These are phyloP conservation scores for Morelia viridis DNA, from an alignment of 2,797 vertebrate species.

Conservation along the genomic window DNA sequence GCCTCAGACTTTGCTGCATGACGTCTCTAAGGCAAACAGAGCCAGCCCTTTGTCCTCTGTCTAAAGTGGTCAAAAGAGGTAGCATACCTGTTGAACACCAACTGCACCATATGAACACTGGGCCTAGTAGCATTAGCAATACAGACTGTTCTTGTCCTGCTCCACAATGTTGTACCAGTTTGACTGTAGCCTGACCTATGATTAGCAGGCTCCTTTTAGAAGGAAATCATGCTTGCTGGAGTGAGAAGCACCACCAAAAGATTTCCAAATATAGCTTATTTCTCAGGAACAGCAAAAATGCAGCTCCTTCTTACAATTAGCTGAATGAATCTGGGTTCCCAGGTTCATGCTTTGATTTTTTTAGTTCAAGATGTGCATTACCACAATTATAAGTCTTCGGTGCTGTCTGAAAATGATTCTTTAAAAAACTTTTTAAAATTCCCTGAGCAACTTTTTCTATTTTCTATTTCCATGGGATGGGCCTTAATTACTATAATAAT, in stretches of 20 bases:
- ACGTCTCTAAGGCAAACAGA: background rate
- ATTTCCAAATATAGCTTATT: background rate
- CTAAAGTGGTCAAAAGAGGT: background rate
- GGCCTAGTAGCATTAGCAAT: constrained; percentile 2
- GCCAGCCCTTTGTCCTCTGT: background rate
- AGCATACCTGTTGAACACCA: background rate
- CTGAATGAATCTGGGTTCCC: background rate
- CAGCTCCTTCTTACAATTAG: background rate
- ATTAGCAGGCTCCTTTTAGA: background rate
- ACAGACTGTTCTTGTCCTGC: background rate
- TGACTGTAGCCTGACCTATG: background rate
- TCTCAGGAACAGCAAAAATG: background rate
- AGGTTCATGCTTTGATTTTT: background rate
- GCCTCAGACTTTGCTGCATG: background rate
- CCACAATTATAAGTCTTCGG: background rate
- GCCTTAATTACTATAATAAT: background rate
- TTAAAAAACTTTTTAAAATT: background rate
- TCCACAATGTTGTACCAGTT: background rate
- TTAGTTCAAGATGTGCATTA: background rate
- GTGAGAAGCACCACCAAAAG: background rate
- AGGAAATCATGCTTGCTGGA: background rate
- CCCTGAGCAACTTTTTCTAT: background rate
- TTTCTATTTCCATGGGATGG: background rate
- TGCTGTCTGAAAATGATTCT: background rate
- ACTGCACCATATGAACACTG: background rate